Conservation (phyloP, 2,113 vertebrate species). For the Megaptera novaeangliae region DNA sequence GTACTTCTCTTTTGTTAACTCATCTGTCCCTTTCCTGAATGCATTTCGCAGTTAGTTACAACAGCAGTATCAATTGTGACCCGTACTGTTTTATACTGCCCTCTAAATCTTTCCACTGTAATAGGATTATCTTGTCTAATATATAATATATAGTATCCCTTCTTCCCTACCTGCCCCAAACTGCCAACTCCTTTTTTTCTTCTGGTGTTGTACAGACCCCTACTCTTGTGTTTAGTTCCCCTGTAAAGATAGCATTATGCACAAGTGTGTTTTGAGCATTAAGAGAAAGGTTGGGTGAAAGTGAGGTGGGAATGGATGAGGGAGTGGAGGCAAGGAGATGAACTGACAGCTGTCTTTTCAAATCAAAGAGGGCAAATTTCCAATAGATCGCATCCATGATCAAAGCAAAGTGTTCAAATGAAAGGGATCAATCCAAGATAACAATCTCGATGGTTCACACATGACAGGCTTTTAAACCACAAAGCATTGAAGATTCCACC, state of each 20-base stretch:
- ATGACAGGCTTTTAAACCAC: neutral
- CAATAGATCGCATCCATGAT: neutral
- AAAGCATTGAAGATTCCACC: neutral
- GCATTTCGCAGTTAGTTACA: neutral
- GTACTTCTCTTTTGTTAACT: neutral
- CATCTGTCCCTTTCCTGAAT: neutral
- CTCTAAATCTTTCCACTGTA: neutral
- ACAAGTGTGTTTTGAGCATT: neutral
- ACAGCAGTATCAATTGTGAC: neutral
- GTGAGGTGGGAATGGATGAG: neutral
- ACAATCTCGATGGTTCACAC: neutral
- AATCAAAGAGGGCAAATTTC: neutral
- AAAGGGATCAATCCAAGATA: neutral
- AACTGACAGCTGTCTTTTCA: neutral
- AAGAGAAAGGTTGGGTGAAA: neutral
- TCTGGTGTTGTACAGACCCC: neutral
- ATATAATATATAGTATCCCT: neutral
- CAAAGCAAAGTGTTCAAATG: too few relatives aligned
- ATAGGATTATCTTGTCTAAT: neutral
- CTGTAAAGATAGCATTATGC: neutral
- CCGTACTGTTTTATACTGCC: neutral
- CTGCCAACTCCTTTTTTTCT: neutral
- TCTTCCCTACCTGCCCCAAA: neutral
- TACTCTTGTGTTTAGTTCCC: neutral
- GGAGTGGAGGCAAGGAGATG: neutral